Conservation (phyloP, 2,113 vertebrate genomes). For the Epinephelus moara region DNA sequence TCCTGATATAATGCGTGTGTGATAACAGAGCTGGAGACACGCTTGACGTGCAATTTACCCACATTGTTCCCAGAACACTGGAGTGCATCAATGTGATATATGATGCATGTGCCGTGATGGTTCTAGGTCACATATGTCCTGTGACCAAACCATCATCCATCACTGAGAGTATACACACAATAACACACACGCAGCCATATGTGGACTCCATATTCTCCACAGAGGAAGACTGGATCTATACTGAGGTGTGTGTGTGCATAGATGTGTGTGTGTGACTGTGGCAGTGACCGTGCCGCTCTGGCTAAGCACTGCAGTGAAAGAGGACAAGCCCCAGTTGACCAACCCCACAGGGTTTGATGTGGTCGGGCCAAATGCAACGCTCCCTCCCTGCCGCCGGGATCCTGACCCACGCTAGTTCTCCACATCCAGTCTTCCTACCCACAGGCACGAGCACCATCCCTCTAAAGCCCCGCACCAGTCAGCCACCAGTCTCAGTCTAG, state of each 20-base stretch:
- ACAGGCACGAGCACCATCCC: constrained; percentile 11
- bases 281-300: constrained; percentile 49
- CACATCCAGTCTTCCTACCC: constrained; percentile 14
- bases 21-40: not conserved
- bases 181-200: constrained; percentile 42
- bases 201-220: constrained; percentile 13
- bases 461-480: constrained; percentile 20
- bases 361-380: constrained; percentile 33
- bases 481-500: constrained; percentile 33
- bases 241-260: constrained; percentile 14
- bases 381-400: constrained; percentile 23
- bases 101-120: constrained; percentile 50
- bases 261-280: constrained; percentile 38
- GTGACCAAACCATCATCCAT: constrained; percentile 33
- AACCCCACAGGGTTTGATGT: constrained; percentile 41
- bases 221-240: constrained; percentile 12
- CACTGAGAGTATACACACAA: constrained; percentile 29
- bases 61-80: constrained; percentile 35
- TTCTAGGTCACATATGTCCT: constrained; percentile 65
- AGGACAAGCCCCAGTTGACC: constrained; percentile 74
- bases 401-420: constrained; percentile 40
- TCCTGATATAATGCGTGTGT: not conserved
- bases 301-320: constrained; percentile 78
- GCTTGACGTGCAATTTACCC: constrained; percentile 34
- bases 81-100: constrained; percentile 28